Percentiles rank a stretch among this genome's conserved stretches.
Evolutionary conservation across 2,888 invertebrate genomes (phyloP).

Genomic region (Mesorhabditis belari): DNA sequence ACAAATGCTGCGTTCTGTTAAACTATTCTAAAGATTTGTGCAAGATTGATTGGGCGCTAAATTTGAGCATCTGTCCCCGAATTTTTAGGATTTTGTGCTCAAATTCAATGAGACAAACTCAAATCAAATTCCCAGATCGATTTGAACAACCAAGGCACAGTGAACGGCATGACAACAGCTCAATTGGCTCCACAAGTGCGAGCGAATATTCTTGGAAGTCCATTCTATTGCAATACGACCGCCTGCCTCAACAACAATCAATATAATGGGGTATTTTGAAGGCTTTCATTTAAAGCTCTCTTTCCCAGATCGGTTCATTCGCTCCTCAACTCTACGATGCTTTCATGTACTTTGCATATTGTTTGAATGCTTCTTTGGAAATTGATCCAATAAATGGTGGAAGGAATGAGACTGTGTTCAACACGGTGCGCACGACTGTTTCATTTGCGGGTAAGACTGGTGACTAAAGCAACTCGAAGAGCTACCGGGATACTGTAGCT

Average conservation of each 20-base stretch:
- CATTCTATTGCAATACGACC: background rate
- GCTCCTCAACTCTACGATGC: conserved; percentile 21
- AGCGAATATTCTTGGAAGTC: background rate
- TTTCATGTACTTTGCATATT: conserved; percentile 19
- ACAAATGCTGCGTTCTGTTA: no score
- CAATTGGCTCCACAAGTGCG: background rate
- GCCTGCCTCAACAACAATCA: background rate
- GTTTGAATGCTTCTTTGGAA: conserved; percentile 11
- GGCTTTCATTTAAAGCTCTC: background rate
- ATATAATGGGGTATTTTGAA: background rate
- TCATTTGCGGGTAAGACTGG: background rate
- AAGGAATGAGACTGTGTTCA: background rate
- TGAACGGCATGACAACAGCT: background rate
- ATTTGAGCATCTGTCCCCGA: no score
- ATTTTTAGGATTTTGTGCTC: no score
- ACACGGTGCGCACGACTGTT: background rate
- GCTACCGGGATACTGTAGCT: no score
- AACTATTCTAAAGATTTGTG: no score
- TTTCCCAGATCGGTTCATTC: conserved; percentile 9
- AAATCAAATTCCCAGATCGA: background rate
- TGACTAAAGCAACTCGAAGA: no score
- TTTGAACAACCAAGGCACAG: background rate
- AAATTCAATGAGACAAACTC: no score
- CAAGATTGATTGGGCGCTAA: no score
- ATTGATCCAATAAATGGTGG: background rate